Base-by-base conservation (phyloP, 2,888 invertebrate genomes). In the Sialis fuliginosa region DNA sequence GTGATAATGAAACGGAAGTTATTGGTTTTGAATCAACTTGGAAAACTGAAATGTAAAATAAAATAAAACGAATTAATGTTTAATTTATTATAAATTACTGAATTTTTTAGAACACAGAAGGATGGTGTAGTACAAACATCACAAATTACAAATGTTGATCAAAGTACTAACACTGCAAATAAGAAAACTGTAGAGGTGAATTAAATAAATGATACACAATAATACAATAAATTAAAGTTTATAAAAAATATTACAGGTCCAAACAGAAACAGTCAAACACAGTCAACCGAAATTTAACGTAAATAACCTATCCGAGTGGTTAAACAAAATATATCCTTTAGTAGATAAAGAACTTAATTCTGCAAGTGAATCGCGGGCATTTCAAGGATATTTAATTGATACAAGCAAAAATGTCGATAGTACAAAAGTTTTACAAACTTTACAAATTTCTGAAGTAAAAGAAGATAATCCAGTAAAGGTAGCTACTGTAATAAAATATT, bases 21-120 rank as follows among this genome's bases (percentile, higher is more conserved):
- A 61, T 69, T 13, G 72, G 70, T 44, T 72, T 71, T 57, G 64
- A 62, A 46, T 66, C 72, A 1, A 61, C 63, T 33, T 65, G 65
- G 59, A 63, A 61, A 48, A 54, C 60, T 6, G 66, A 64, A 50
- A 67, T 62, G 63, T 63, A 58, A 49, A 51, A 45, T 8, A 39
- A 37, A 12, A 44, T 35, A 10, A 35, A 44, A 13, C 42, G 31
- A 31, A 39, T 9, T 6, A 46, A 40, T 41, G 8, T 41, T 40
- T 45, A 39, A 33, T 39, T 35, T 37, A 33, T 2, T 22, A 22
- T 22, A 22, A 22, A 22, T 22, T 22, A 22, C 22, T 4, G 2
- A 22, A 22, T 30, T 42, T 49, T 51, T 39, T 46, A 63, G 64
- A 50, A 58, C 63, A 7, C 57, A 52, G 31, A 50, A 54, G 5